A percentile compares a stretch with the other conserved stretches of the same genome.
Evolutionary conservation across 2,888 invertebrate species (phyloP).

Genomic region (Lithophane leautieri): DNA sequence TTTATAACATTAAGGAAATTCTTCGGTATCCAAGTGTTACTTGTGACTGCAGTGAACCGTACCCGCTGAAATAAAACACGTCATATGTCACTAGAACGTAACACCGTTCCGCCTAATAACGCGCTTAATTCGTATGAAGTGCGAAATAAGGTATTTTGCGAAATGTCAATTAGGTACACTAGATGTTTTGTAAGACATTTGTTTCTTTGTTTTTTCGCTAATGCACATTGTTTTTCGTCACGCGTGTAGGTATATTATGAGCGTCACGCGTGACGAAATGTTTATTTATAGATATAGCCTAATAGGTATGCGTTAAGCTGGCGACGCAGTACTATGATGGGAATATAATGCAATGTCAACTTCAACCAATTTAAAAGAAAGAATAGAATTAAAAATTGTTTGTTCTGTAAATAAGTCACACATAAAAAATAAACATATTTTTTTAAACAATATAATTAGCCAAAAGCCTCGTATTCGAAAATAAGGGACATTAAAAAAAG

Average conservation of each 20-base stretch:
- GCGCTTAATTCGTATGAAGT: conserved; percentile 27
- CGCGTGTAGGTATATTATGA: too few relatives aligned
- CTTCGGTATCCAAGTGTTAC: neutral
- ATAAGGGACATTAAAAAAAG: too few relatives aligned
- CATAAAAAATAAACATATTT: neutral
- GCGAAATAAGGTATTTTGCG: conserved; percentile 40
- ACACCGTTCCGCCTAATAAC: conserved; percentile 53
- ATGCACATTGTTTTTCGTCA: conserved; percentile 8
- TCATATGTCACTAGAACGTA: conserved; percentile 58
- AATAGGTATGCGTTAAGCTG: neutral
- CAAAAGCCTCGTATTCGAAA: neutral
- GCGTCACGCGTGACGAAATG: too few relatives aligned
- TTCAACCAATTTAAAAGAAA: neutral
- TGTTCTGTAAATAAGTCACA: neutral
- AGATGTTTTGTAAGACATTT: conserved; percentile 32
- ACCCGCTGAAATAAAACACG: conserved; percentile 37
- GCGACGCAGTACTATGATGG: neutral
- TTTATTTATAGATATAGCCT: neutral
- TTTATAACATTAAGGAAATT: too few relatives aligned
- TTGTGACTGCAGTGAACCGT: conserved; percentile 5
- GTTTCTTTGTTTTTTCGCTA: conserved; percentile 15
- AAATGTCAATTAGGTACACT: conserved; percentile 33
- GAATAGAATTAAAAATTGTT: neutral
- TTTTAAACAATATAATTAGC: neutral
- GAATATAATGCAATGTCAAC: neutral